Evolutionary conservation across 2,888 invertebrate species (phyloP).

Genomic region (Gastrophysa polygoni): DNA sequence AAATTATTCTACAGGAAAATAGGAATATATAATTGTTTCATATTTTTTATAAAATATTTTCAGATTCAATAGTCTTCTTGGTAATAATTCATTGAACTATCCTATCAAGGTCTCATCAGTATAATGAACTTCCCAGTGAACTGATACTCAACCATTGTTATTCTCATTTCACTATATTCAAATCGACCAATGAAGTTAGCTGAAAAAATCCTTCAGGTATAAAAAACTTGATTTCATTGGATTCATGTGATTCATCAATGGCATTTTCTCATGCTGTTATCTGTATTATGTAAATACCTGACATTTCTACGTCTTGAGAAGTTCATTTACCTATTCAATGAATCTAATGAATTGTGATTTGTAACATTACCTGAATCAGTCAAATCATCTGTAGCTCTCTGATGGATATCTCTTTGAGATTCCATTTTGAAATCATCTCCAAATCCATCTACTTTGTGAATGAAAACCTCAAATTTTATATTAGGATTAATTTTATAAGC

Average conservation of each 20-base stretch:
- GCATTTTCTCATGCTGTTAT: background rate
- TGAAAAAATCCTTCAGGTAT: no score
- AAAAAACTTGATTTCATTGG: no score
- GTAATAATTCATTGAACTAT: background rate
- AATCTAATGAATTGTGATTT: no score
- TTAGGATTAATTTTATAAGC: conserved; percentile 94
- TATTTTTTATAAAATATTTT: no score
- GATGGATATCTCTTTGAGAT: conserved; percentile 97
- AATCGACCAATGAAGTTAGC: background rate
- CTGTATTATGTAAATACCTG: background rate
- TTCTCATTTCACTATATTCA: background rate
- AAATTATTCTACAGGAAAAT: no score
- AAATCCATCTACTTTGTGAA: conserved; percentile 99
- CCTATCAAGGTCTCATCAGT: background rate
- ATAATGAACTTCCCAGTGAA: background rate
- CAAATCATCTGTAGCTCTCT: conserved; percentile 93
- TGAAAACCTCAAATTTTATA: conserved; percentile 98
- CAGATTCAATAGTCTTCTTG: no score
- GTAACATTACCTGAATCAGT: conserved; percentile 75
- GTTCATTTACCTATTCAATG: no score
- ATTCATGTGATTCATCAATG: background rate
- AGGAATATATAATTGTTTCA: no score
- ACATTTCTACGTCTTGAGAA: no score
- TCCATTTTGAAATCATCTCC: conserved; percentile 99
- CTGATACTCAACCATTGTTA: background rate